These are phyloP conservation scores for Augiades crinisus DNA, from an alignment of 2,888 invertebrate genomes.

Conservation along the genomic window DNA sequence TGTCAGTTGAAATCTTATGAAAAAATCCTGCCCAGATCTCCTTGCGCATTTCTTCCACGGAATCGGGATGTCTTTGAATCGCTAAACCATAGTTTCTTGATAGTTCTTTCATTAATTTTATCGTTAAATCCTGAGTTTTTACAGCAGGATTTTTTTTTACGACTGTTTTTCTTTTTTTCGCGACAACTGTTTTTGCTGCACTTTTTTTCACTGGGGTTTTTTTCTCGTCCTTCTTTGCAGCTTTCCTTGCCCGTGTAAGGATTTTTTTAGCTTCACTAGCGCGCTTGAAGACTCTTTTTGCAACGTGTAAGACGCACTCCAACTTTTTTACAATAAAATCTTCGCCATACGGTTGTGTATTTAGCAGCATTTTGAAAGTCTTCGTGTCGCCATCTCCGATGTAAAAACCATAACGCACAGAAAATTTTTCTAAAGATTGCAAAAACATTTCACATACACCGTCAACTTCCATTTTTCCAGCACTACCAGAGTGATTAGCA, in stretches of 20 bases:
- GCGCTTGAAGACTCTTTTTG: not conserved
- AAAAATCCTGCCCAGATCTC: not conserved
- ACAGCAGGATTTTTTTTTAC: too few relatives aligned
- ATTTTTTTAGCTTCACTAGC: not conserved
- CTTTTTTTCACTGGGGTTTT: too few relatives aligned
- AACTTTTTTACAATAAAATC: not conserved
- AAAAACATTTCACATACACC: not conserved
- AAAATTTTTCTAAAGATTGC: not conserved
- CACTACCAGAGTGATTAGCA: not conserved
- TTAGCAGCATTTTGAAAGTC: not conserved
- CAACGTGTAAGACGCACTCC: not conserved
- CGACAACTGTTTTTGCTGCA: too few relatives aligned
- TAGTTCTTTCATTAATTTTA: not conserved
- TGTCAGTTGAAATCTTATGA: too few relatives aligned
- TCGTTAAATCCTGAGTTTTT: too few relatives aligned
- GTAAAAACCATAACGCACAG: not conserved
- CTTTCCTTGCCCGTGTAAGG: not conserved
- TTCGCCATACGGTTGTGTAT: not conserved
- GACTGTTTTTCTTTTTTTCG: too few relatives aligned
- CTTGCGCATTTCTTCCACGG: not conserved
- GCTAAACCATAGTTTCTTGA: not conserved
- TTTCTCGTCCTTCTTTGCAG: too few relatives aligned
- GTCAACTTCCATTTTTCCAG: conserved; percentile 35
- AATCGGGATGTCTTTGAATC: conserved; percentile 28
- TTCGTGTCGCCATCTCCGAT: not conserved